phyloP scores from a whole-genome alignment of 2,113 vertebrate genomes.

The Pollachius pollachius region DNA sequence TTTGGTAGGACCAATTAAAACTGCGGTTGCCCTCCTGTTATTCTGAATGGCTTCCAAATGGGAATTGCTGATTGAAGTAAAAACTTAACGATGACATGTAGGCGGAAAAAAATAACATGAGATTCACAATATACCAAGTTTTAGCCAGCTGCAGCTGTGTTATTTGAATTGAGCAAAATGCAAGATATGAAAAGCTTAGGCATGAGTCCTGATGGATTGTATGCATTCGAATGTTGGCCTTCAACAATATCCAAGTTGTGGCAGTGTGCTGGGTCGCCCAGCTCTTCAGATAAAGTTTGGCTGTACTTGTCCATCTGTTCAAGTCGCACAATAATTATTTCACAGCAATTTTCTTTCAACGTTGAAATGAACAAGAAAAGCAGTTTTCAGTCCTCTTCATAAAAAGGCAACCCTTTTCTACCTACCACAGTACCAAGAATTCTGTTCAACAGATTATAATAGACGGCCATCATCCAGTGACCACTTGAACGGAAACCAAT shows the following conservation, averaged over 20 bases:
- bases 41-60: too few relatives aligned
- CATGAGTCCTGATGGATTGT: conserved; percentile 1
- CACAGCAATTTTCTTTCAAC: conserved; percentile 67
- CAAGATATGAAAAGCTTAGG: conserved; percentile 39
- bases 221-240: conserved; percentile 26
- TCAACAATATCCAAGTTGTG: conserved; percentile 13
- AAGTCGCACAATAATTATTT: conserved; percentile 59
- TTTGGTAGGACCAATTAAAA: too few relatives aligned
- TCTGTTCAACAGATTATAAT: conserved; percentile 78
- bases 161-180: conserved; percentile 25
- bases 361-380: conserved; percentile 47
- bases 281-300: conserved; percentile 32
- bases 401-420: conserved; percentile 41
- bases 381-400: conserved; percentile 2
- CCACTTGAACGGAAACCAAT: conserved; percentile 58
- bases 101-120: conserved; percentile 5
- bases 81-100: not conserved
- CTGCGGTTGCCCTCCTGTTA: too few relatives aligned
- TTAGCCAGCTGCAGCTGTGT: conserved; percentile 29
- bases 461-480: conserved; percentile 71
- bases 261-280: conserved; percentile 31
- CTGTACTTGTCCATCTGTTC: conserved; percentile 5
- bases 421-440: conserved; percentile 58
- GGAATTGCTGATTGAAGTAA: not conserved
- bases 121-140: conserved; percentile 48